phyloP scores from a whole-genome alignment of 2,888 invertebrate species.

The Lottia scabra region DNA sequence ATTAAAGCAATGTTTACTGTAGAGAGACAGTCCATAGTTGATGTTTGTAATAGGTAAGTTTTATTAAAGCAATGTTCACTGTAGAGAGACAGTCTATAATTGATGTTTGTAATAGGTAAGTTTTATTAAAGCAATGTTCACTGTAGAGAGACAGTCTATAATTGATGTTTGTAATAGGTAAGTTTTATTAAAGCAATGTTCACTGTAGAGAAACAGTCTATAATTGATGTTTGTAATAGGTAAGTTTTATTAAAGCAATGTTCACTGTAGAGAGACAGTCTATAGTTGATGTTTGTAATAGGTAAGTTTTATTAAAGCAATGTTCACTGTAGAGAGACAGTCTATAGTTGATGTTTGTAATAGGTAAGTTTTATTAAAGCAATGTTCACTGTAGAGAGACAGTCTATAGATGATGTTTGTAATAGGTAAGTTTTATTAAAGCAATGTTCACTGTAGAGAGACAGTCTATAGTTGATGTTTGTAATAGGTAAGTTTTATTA shows the following conservation, averaged over 20 bases:
- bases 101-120: slow-evolving; percentile 74
- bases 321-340: slow-evolving; percentile 79
- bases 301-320: too few species aligned
- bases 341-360: slow-evolving; percentile 80
- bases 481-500: slow-evolving; percentile 72
- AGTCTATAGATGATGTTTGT: slow-evolving; percentile 79
- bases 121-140: too few species aligned
- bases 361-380: slow-evolving; percentile 57
- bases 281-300: slow-evolving; percentile 77
- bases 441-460: slow-evolving; percentile 81
- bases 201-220: slow-evolving; percentile 78
- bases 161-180: slow-evolving; percentile 75
- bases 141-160: slow-evolving; percentile 80
- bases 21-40: slow-evolving; percentile 78
- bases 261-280: slow-evolving; percentile 80
- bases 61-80: too few species aligned
- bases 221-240: slow-evolving; percentile 77
- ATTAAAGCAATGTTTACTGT: slow-evolving; percentile 84
- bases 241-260: too few species aligned
- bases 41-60: slow-evolving; percentile 74
- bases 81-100: slow-evolving; percentile 80
- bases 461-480: slow-evolving; percentile 79
- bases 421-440: slow-evolving; percentile 70
- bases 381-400: slow-evolving; percentile 80
- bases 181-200: too few species aligned